Conservation (phyloP, 2,888 invertebrate species). For the Bellardia pandia region DNA sequence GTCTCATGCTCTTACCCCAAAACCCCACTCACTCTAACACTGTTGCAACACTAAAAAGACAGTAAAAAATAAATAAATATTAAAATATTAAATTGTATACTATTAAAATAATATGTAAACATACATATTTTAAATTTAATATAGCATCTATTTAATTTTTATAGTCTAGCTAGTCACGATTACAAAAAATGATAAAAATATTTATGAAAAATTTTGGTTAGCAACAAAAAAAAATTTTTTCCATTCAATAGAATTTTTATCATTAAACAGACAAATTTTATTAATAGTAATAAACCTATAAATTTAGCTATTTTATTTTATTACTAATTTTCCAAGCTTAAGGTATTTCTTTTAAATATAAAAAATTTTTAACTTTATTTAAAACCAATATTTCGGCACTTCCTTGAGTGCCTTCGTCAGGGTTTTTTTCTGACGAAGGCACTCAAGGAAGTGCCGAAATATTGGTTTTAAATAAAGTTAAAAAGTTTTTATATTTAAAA, state of each 20-base stretch:
- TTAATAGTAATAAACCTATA: too few species aligned
- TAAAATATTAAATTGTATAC: constrained; percentile 12
- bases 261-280: too few species aligned
- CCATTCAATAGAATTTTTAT: neutral
- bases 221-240: neutral
- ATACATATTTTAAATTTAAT: constrained; percentile 1
- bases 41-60: constrained; percentile 50
- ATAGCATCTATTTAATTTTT: neutral
- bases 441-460: too few species aligned
- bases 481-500: too few species aligned
- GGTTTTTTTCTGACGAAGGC: too few species aligned
- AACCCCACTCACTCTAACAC: constrained; percentile 38
- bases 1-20: constrained; percentile 22
- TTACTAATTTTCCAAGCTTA: too few species aligned
- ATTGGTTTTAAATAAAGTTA: too few species aligned
- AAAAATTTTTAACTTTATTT: too few species aligned
- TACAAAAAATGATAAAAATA: neutral
- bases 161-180: neutral
- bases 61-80: neutral
- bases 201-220: neutral
- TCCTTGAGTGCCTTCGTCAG: too few species aligned
- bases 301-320: too few species aligned
- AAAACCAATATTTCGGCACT: too few species aligned
- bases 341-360: too few species aligned
- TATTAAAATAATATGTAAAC: neutral